Evolutionary conservation across 2,113 vertebrate species (phyloP), one percentile per base, ranked within the genome.

Genomic region (Cygnus buccinator): DNA sequence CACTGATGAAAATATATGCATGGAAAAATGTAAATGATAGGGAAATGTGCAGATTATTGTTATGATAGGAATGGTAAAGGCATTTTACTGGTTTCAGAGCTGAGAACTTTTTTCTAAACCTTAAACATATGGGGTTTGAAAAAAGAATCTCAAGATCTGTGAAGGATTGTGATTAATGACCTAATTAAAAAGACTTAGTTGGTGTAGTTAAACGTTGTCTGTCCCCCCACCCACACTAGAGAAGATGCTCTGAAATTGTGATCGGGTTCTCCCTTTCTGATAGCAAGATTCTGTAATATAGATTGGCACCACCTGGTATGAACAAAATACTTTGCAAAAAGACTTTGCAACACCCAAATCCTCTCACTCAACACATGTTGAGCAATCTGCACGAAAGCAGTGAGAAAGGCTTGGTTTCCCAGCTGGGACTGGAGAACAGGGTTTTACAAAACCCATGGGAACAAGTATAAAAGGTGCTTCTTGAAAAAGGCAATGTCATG

Each of bases 131-230:
- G 39, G 39, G 28, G 4, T 54, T 90, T 67, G 39, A 23, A 58
- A 92, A 80, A 80, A 78, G 22, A 55, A 52, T 52, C 59, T 88
- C 46, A 29, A 19, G 80, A 80, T 52, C 76, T 81, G 90, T 89
- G 57, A 65, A 54, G 57, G 72, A 61, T 90, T 35, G 61, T 95
- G 86, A 96, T 95, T 95, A 90, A 92, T 81, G 79, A 61, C 48
- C 72, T 81, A 92, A 94, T 94, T 94, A 93, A 59, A 88, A 76
- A 84, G 65, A 76, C n/a, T 33, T 72, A 88, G 83, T 80, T 92
- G 72, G 59, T 80, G 43, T 89, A 44, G 52, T 94, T 89, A 86
- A 92, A 81, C 21, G 37, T 65, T 90, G 46, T 28, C 21, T 33
- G 31, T 76, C 31, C 41, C 50, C 54, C 63, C 54, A 70, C 68